Evolutionary conservation across 1,140 invertebrate species (phyloP).

Genomic region (Trinorchestia longiramus): DNA sequence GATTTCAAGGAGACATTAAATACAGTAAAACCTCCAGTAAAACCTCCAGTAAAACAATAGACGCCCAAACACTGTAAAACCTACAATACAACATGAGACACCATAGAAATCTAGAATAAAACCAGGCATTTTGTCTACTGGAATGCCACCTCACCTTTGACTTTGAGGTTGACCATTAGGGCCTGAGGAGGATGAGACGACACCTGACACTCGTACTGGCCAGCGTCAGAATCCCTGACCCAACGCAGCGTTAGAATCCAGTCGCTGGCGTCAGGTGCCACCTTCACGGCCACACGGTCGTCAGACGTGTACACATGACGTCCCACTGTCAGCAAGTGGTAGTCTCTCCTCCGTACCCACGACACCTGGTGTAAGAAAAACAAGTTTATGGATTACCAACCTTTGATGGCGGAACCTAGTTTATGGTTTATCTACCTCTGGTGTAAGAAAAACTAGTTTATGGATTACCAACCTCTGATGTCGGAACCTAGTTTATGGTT

Average conservation of each 20-base stretch:
- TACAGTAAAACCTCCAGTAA: no score
- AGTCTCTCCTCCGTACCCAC: slow-evolving; percentile 85
- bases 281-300: slow-evolving; percentile 79
- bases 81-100: no score
- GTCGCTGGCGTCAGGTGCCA: slow-evolving; percentile 69
- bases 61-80: no score
- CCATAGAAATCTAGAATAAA: not conserved
- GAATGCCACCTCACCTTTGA: slow-evolving; percentile 68
- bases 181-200: slow-evolving; percentile 70
- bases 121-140: no score
- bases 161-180: slow-evolving; percentile 69
- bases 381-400: no score
- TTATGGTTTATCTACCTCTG: no score
- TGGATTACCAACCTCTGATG: no score
- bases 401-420: no score
- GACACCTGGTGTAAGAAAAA: slow-evolving; percentile 76
- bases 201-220: slow-evolving; percentile 72
- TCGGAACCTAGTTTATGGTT: no score
- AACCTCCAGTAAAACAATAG: no score
- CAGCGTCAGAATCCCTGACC: slow-evolving; percentile 68
- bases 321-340: slow-evolving; percentile 85
- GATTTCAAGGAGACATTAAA: no score
- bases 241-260: slow-evolving; percentile 83
- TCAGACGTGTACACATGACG: slow-evolving; percentile 87
- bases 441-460: no score